A percentile compares a stretch with the other conserved stretches of the same genome.
Conservation (phyloP, 2,797 vertebrate species). For the Chaetodon trifasciatus region DNA sequence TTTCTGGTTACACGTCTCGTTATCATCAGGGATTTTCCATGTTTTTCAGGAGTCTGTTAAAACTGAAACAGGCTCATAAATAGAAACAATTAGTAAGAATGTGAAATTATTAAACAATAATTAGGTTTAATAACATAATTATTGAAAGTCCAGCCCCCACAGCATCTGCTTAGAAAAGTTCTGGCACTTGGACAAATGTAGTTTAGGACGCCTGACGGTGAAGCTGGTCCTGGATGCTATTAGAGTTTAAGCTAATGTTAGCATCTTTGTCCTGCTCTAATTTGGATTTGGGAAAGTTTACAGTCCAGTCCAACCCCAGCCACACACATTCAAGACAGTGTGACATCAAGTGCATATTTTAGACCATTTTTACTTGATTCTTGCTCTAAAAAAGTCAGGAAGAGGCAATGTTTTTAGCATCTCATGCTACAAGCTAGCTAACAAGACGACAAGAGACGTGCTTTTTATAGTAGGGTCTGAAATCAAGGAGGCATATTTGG, state of each 20-base stretch:
- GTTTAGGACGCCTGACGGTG: background rate
- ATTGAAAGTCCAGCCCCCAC: too few species aligned
- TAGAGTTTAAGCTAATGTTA: background rate
- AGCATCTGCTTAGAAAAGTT: too few species aligned
- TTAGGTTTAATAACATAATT: too few species aligned
- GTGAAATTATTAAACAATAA: too few species aligned
- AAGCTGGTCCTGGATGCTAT: background rate
- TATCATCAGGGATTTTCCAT: too few species aligned
- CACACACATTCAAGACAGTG: background rate
- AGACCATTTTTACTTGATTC: background rate
- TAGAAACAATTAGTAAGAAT: too few species aligned
- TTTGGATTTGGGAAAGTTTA: background rate
- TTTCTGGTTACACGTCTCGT: too few species aligned
- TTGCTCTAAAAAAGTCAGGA: background rate
- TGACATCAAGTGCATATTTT: too few species aligned
- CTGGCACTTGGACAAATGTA: too few species aligned
- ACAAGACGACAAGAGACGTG: background rate
- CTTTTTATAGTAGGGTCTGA: background rate
- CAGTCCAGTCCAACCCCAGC: background rate
- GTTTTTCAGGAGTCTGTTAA: too few species aligned
- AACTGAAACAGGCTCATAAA: too few species aligned
- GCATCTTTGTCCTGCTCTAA: background rate
- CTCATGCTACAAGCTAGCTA: background rate
- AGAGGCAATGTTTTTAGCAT: background rate
- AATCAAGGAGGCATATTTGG: background rate